phyloP scores from a whole-genome alignment of 2,888 invertebrate species.

The Tetragnatha montana region DNA sequence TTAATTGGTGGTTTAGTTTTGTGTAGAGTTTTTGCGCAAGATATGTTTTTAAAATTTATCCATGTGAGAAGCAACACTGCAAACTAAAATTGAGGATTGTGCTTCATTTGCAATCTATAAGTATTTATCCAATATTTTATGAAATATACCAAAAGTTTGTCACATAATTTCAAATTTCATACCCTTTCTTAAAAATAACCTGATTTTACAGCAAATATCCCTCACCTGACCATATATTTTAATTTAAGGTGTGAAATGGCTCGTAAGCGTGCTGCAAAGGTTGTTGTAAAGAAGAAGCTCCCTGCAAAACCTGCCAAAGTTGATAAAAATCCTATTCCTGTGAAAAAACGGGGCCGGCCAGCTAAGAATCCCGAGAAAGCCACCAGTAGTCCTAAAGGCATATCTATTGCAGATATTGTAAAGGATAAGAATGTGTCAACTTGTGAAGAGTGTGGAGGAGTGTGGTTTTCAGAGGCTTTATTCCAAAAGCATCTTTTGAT shows the following conservation, averaged over 20 bases:
- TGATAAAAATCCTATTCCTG: not conserved
- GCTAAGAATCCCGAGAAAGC: not conserved
- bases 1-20: too few species aligned
- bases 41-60: too few species aligned
- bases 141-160: too few species aligned
- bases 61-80: too few species aligned
- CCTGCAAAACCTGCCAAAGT: not conserved
- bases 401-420: conserved; percentile 30
- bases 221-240: too few species aligned
- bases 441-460: conserved; percentile 35
- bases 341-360: conserved; percentile 2
- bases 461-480: conserved; percentile 38
- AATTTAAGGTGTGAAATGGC: not conserved
- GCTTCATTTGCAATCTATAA: too few species aligned
- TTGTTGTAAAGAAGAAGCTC: not conserved
- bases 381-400: not conserved
- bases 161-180: too few species aligned
- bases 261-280: conserved; percentile 28
- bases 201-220: too few species aligned
- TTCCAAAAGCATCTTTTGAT: conserved; percentile 42
- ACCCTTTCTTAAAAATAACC: too few species aligned
- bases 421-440: conserved; percentile 39
- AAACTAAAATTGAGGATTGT: too few species aligned
- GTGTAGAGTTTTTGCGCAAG: too few species aligned
- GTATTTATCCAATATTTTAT: too few species aligned